These are phyloP conservation scores for Cephalotes varians DNA, from an alignment of 2,888 invertebrate genomes.

Conservation along the genomic window DNA sequence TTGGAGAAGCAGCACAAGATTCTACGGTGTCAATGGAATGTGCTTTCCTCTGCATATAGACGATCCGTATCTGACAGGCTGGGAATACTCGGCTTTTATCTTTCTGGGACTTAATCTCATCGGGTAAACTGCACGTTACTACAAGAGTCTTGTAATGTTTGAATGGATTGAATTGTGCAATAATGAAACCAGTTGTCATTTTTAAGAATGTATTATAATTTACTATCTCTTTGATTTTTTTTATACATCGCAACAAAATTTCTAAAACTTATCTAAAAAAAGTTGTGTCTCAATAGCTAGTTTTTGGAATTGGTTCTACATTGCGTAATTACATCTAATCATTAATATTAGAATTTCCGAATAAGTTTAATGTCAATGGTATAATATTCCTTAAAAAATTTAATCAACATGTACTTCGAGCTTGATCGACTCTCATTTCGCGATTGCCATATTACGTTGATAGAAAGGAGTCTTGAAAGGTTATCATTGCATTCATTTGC, in stretches of 20 bases:
- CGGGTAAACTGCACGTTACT: constrained; percentile 83
- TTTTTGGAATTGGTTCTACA: neutral
- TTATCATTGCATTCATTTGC: constrained; percentile 61
- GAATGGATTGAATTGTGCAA: neutral
- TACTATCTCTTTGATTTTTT: neutral
- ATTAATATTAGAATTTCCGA: constrained; percentile 6
- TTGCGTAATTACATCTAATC: neutral
- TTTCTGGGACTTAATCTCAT: constrained; percentile 89
- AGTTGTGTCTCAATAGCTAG: neutral
- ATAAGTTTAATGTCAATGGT: neutral
- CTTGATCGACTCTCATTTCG: constrained; percentile 34
- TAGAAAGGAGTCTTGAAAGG: neutral
- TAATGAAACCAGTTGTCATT: neutral
- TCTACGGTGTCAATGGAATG: constrained; percentile 90
- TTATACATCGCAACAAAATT: neutral
- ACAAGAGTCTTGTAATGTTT: neutral
- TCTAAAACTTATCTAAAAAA: neutral
- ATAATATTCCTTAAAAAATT: neutral
- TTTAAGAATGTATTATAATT: neutral
- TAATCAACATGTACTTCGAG: neutral
- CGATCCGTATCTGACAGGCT: constrained; percentile 89
- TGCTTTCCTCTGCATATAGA: constrained; percentile 91
- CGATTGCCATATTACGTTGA: neutral
- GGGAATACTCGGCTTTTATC: constrained; percentile 91
- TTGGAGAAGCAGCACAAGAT: constrained; percentile 88